Conservation (phyloP, 2,113 vertebrate genomes). For the Nymphicus hollandicus region DNA sequence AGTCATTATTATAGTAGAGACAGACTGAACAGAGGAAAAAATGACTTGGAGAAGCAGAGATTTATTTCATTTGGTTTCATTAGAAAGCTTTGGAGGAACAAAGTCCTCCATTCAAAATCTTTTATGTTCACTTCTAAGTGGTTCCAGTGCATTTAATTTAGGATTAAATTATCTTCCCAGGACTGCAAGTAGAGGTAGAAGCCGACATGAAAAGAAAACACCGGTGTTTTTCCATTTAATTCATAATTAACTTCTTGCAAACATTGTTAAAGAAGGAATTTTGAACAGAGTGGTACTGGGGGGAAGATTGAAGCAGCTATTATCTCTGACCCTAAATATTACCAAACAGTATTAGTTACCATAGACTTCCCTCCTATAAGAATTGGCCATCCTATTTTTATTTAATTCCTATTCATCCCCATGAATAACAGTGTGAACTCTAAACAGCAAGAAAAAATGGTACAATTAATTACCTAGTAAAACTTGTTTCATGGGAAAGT, state of each 20-base stretch:
- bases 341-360: background rate
- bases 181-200: background rate
- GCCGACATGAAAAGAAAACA: background rate
- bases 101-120: background rate
- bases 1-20: background rate
- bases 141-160: background rate
- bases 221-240: background rate
- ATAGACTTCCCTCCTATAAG: background rate
- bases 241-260: background rate
- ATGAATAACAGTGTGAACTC: background rate
- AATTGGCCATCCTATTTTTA: background rate
- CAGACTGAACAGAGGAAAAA: background rate
- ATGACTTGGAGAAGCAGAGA: background rate
- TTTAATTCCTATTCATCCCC: background rate
- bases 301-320: background rate
- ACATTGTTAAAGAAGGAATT: background rate
- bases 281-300: background rate
- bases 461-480: background rate
- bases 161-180: background rate
- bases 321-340: background rate
- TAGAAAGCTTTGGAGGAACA: background rate
- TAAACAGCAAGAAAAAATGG: background rate
- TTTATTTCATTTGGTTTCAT: background rate
- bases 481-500: background rate
- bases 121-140: background rate